Evolutionary conservation across 2,888 invertebrate species (phyloP), one percentile per base, ranked within the genome.

Genomic region (Drosophila ustulata): DNA sequence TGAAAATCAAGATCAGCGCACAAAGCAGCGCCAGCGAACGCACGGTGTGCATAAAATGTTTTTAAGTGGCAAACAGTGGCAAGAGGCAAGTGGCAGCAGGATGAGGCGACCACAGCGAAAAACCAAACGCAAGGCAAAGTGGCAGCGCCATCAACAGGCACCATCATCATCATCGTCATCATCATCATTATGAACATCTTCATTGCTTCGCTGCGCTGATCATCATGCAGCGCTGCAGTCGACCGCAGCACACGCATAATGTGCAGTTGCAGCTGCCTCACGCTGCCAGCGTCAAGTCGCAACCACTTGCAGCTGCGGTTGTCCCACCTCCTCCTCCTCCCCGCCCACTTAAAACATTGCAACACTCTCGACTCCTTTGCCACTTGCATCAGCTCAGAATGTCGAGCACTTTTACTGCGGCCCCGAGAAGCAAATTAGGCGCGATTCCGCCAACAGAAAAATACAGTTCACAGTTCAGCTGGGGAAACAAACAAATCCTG

Each of bases 1-100:
- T 75, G 64, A 77, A 77, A 77, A 79, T 77, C 79, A 77, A 77
- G 79, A 77, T 77, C 77, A 77, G 75, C 63, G 43, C 66, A 62
- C 64, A 62, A 66, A 49, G 62, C 58, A 18, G 32, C 23, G 13
- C 45, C 25, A 4, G 23, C 2, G 11, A n/a, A 51, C 41, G 58
- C 49, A 52, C 28, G 78, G 65, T 52, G 70, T 75, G 80, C 75
- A 77, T 77, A 79, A 79, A 77, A 77, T 75, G 71, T 66, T 70
- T 75, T 77, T 75, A 77, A 79, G 80, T 77, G 80, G 25, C 56
- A 25, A 18, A 18, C 1, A 18, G 18, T 18, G 18, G 18, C 18
- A 18, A 1, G 18, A n/a, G n/a, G n/a, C 30, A 30, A 18, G 37
- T 46, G 51, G 65, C 51, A 52, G 9, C 55, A 32, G 52, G 37